phyloP scores from a whole-genome alignment of 2,797 vertebrate genomes.

The Phalloptychus januarius region DNA sequence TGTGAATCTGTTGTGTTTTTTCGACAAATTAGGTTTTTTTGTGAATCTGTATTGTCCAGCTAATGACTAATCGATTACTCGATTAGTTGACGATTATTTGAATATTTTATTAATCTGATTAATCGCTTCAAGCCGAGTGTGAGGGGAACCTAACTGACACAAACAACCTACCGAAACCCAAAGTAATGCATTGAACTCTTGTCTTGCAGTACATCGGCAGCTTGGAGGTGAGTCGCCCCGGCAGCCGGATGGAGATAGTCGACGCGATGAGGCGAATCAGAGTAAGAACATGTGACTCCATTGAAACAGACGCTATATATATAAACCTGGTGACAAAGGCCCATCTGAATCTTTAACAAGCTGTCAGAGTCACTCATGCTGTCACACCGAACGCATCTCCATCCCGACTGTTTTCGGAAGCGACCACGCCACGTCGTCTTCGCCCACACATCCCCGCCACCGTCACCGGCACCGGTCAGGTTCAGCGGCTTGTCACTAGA shows the following conservation, averaged over 20 bases:
- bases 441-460: not conserved
- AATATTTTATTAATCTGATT: too few species aligned
- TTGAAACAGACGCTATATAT: conserved; percentile 5
- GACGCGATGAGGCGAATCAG: conserved; percentile 96
- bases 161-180: not conserved
- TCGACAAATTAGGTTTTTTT: too few species aligned
- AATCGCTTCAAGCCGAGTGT: too few species aligned
- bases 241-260: conserved; percentile 96
- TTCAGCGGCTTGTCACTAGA: conserved; percentile 52
- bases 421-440: conserved; percentile 1
- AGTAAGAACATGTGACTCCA: conserved; percentile 79
- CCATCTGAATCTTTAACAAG: not conserved
- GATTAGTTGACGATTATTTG: too few species aligned
- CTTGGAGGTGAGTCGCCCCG: conserved; percentile 93
- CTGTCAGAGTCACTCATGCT: not conserved
- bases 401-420: not conserved
- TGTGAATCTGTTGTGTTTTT: too few species aligned
- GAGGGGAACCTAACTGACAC: not conserved
- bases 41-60: too few species aligned
- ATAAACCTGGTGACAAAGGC: conserved; percentile 6
- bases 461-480: conserved; percentile 25
- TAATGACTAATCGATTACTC: too few species aligned
- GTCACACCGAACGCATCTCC: not conserved
- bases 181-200: not conserved
- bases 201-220: conserved; percentile 92